phyloP scores from a whole-genome alignment of 2,113 vertebrate genomes.

The Onychostoma macrolepis region DNA sequence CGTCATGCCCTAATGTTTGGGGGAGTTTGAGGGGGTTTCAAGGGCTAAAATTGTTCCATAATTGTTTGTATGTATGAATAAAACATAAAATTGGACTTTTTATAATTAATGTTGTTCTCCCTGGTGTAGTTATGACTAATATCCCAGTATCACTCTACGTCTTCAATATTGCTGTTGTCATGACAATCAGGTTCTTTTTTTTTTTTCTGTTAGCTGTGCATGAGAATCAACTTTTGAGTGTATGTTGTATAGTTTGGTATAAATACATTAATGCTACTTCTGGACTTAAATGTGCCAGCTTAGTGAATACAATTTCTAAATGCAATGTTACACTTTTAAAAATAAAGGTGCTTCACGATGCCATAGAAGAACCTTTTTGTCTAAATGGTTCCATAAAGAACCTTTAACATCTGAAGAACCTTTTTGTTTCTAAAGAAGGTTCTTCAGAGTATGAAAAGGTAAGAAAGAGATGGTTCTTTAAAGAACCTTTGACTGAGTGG shows the following conservation, averaged over 20 bases:
- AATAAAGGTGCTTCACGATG: too few relatives aligned
- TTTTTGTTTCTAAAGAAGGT: too few relatives aligned
- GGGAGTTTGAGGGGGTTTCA: not conserved
- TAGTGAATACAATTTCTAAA: not conserved
- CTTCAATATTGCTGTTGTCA: constrained; percentile 9
- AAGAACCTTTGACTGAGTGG: too few relatives aligned
- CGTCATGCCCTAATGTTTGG: not conserved
- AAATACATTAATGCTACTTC: not conserved
- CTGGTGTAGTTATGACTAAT: not conserved
- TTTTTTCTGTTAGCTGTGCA: not conserved
- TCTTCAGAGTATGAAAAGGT: too few relatives aligned
- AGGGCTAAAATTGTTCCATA: not conserved
- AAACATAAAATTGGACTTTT: not conserved
- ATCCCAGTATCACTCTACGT: not conserved
- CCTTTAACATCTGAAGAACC: too few relatives aligned
- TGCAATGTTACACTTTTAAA: too few relatives aligned
- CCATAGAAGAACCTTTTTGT: too few relatives aligned
- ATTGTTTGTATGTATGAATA: not conserved
- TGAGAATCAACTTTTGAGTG: not conserved
- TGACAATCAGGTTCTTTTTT: not conserved
- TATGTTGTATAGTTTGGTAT: not conserved
- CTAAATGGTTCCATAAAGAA: too few relatives aligned
- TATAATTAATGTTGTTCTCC: not conserved
- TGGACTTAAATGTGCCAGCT: not conserved
- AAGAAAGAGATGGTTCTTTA: too few relatives aligned